Base-by-base conservation (phyloP, 2,888 invertebrate species). In the Acanthosepion pharaonis region DNA sequence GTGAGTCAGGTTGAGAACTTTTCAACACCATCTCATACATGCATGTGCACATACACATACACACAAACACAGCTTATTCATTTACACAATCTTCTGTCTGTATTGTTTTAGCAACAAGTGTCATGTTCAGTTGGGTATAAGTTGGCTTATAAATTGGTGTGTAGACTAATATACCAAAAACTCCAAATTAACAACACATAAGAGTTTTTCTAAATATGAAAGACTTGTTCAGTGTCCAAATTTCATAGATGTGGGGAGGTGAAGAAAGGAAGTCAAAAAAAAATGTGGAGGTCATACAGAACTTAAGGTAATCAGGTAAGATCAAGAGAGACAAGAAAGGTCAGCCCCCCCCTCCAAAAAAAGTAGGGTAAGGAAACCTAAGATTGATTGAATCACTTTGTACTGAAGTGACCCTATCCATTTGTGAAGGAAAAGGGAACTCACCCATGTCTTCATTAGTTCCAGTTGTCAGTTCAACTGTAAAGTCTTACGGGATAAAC, bases 391-490 rank as follows among this genome's bases (percentile, higher is more conserved):
- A 78, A 78, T 78, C 78, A 78, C n/a, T 78, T n/a, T 78, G 78
- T 78, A 78, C 78, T n/a, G 78, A 78, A 33, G 15, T 78, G 78
- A 78, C 78, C 78, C 78, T 78, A 4, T 78, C 78, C 11, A 18
- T 78, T 78, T 78, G 15, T 11, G 78, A 78, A 78, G n/a, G n/a
- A 9, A 15, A n/a, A 0, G 78, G 11, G 78, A 78, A 78, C 15
- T n/a, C 78, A 78, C n/a, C 78, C 78, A n/a, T 78, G 78, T 33
- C 78, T 78, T 78, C 78, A 78, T 78, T 78, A 78, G 78, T n/a
- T 78, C 78, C 78, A 78, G 78, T 33, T n/a, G 78, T 33, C 78
- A 78, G 78, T 78, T 78, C 78, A 11, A 33, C 78, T 78, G n/a
- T 78, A 33, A 78, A 78, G 78, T 78, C 15, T 78, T 78, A 78